Conservation (phyloP, 2,113 vertebrate genomes). For the Entelurus aequoreus region DNA sequence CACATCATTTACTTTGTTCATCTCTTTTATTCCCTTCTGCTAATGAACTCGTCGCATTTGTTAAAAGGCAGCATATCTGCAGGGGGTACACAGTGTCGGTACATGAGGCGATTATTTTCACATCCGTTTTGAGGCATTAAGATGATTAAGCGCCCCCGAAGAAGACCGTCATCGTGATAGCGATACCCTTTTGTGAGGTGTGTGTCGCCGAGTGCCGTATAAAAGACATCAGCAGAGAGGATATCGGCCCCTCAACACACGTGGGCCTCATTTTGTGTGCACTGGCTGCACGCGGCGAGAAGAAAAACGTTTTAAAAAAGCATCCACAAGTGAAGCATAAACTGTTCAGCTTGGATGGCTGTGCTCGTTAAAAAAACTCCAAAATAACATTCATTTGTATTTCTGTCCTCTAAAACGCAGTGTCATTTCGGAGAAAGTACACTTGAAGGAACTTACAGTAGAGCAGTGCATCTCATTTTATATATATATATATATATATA, state of each 20-base stretch:
- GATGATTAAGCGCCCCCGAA: background rate
- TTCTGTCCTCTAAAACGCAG: background rate
- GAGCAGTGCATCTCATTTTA: too few species aligned
- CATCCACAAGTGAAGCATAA: constrained; percentile 1
- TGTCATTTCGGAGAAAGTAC: background rate
- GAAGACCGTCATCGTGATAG: background rate
- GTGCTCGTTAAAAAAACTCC: constrained; percentile 2
- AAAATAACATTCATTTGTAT: constrained; percentile 1
- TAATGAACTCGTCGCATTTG: constrained; percentile 11
- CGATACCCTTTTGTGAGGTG: constrained; percentile 1
- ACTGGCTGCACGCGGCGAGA: background rate
- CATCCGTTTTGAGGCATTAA: constrained; percentile 2
- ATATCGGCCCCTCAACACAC: background rate
- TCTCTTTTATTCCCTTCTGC: constrained; percentile 2
- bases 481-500: too few species aligned
- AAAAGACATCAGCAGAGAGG: background rate
- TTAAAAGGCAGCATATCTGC: background rate
- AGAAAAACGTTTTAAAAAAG: background rate
- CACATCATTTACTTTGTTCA: constrained; percentile 1
- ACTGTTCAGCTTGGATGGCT: constrained; percentile 1
- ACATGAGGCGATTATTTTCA: constrained; percentile 5
- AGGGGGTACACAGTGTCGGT: background rate
- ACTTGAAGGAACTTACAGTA: too few species aligned
- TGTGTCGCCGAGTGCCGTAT: background rate
- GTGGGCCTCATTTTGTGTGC: background rate